phyloP scores from a whole-genome alignment of 2,888 invertebrate genomes.

The Hesperia comma region DNA sequence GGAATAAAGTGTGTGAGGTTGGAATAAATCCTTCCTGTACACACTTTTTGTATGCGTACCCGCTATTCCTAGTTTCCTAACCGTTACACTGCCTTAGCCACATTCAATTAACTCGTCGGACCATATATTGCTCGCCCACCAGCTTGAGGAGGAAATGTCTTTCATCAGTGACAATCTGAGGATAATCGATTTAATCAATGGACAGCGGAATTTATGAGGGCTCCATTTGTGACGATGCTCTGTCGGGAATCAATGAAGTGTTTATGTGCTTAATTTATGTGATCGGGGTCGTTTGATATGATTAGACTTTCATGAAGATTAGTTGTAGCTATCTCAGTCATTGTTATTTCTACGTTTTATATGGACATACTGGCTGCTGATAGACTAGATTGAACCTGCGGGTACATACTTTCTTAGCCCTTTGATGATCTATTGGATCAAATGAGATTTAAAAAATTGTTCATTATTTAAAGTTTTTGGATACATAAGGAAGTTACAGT shows the following conservation, averaged over 20 bases:
- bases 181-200: constrained; percentile 37
- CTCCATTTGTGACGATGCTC: constrained; percentile 21
- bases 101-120: constrained; percentile 43
- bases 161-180: constrained; percentile 36
- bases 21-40: constrained; percentile 27
- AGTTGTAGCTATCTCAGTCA: neutral
- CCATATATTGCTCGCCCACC: constrained; percentile 40
- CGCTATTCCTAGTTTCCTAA: constrained; percentile 26
- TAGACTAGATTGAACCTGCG: too few species aligned
- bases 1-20: constrained; percentile 6
- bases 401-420: too few species aligned
- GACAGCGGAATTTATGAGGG: constrained; percentile 32
- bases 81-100: constrained; percentile 36
- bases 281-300: constrained; percentile 4
- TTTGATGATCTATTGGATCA: too few species aligned
- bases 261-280: constrained; percentile 24
- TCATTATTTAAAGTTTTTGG: too few species aligned
- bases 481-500: too few species aligned
- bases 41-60: constrained; percentile 20
- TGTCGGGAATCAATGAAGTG: constrained; percentile 20
- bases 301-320: constrained; percentile 2
- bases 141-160: constrained; percentile 38
- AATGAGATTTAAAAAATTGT: too few species aligned
- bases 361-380: too few species aligned
- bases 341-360: too few species aligned